Conservation (phyloP, 1,140 invertebrate genomes). For the Ceratina calcarata region DNA sequence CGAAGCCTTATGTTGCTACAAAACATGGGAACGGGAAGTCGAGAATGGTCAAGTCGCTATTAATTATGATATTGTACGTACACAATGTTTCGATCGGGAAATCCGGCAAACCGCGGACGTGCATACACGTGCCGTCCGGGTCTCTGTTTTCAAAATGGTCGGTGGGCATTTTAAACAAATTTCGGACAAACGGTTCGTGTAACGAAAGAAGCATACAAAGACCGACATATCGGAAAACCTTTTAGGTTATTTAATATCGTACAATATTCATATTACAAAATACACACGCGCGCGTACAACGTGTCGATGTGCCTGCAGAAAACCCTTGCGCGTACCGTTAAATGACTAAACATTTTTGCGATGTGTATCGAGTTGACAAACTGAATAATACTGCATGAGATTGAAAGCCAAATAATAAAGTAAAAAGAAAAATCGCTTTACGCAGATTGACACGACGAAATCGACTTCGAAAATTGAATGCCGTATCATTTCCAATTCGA, state of each 20-base stretch:
- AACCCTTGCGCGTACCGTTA: not conserved
- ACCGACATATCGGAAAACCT: conserved; percentile 6
- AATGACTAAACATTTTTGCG: conserved; percentile 29
- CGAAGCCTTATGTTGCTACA: not conserved
- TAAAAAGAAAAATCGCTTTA: not conserved
- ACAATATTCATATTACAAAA: conserved; percentile 27
- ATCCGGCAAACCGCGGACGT: not conserved
- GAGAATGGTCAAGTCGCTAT: not conserved
- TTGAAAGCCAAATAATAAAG: conserved; percentile 15
- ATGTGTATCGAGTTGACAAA: conserved; percentile 6
- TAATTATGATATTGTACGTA: conserved; percentile 16
- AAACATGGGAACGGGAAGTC: not conserved
- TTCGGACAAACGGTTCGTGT: not conserved
- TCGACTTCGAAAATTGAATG: conserved; percentile 23
- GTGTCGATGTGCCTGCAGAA: not conserved
- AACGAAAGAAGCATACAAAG: conserved; percentile 3
- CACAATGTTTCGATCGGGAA: not conserved
- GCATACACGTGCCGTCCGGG: not conserved
- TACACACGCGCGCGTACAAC: not conserved
- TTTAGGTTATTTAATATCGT: conserved; percentile 22
- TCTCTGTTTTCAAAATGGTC: not conserved
- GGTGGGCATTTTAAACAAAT: conserved; percentile 11
- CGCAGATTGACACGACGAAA: not conserved
- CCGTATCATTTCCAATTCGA: not conserved
- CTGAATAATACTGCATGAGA: not conserved